Evolutionary conservation across 2,888 invertebrate species (phyloP).

Genomic region (Drosophila pullipes): DNA sequence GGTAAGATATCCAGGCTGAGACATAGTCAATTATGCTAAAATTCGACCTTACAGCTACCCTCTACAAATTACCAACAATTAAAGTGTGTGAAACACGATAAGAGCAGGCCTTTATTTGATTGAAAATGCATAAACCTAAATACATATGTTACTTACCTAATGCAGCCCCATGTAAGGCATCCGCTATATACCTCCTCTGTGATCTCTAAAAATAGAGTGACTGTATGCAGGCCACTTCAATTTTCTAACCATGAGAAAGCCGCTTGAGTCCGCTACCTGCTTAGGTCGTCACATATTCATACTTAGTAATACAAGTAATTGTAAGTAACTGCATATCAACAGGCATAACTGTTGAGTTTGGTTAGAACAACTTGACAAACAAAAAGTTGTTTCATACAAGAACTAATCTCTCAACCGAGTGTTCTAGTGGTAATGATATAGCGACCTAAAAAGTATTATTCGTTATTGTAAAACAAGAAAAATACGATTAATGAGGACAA

Average conservation of each 20-base stretch:
- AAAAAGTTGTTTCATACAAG: background rate
- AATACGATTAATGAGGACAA: background rate
- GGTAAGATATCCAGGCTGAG: constrained; percentile 86
- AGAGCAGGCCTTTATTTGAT: background rate
- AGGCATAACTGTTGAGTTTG: background rate
- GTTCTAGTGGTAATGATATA: background rate
- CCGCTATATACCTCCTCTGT: too few relatives aligned
- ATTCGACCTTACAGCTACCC: background rate
- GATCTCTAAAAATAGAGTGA: background rate
- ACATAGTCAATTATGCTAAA: background rate
- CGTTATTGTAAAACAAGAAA: background rate
- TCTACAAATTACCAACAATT: background rate
- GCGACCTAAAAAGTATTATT: background rate
- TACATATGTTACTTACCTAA: too few relatives aligned
- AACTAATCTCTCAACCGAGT: background rate
- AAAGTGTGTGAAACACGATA: background rate
- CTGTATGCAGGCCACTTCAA: background rate
- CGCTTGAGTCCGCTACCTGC: too few relatives aligned
- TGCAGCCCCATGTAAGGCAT: too few relatives aligned
- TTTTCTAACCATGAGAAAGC: too few relatives aligned
- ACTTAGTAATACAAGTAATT: background rate
- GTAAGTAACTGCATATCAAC: background rate
- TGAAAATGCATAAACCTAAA: too few relatives aligned
- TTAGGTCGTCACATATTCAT: too few relatives aligned
- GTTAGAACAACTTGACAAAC: background rate